Evolutionary conservation across 1,140 invertebrate genomes (phyloP).

Genomic region (Sesamia nonagrioides): DNA sequence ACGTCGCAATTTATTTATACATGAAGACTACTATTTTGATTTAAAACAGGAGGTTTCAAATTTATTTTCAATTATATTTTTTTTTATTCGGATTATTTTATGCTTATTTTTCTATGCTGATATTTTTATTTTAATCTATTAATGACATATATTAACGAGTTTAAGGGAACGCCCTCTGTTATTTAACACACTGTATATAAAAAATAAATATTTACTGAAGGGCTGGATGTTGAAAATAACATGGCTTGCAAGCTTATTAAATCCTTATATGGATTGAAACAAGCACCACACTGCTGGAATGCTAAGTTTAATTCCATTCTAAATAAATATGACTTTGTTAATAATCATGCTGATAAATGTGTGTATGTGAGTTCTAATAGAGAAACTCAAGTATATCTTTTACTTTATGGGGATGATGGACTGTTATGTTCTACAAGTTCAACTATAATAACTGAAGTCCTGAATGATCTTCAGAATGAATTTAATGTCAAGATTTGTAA

Average conservation of each 20-base stretch:
- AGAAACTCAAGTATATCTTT: conserved; percentile 52
- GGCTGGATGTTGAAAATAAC: too few relatives aligned
- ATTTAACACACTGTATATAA: too few relatives aligned
- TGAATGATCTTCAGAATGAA: background rate
- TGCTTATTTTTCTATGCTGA: too few relatives aligned
- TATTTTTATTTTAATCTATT: too few relatives aligned
- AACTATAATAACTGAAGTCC: background rate
- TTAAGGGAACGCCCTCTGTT: too few relatives aligned
- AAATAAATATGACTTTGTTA: conserved; percentile 45
- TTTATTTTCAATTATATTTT: too few relatives aligned
- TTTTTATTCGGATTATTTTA: too few relatives aligned
- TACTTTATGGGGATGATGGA: background rate
- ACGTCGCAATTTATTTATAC: too few relatives aligned
- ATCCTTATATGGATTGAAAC: conserved; percentile 7
- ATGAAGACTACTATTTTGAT: too few relatives aligned
- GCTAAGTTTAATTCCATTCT: conserved; percentile 57
- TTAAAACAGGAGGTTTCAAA: too few relatives aligned
- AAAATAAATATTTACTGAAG: conserved; percentile 1
- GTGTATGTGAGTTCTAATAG: conserved; percentile 57
- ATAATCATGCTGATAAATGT: conserved; percentile 62
- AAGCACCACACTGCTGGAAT: conserved; percentile 57
- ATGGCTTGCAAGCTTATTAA: background rate
- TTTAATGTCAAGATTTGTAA: background rate
- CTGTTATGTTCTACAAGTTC: background rate
- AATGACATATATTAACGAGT: too few relatives aligned